Percentiles rank a stretch among this genome's conserved stretches.
phyloP scores from a whole-genome alignment of 2,113 vertebrate genomes.

The Ranitomeya imitator region DNA sequence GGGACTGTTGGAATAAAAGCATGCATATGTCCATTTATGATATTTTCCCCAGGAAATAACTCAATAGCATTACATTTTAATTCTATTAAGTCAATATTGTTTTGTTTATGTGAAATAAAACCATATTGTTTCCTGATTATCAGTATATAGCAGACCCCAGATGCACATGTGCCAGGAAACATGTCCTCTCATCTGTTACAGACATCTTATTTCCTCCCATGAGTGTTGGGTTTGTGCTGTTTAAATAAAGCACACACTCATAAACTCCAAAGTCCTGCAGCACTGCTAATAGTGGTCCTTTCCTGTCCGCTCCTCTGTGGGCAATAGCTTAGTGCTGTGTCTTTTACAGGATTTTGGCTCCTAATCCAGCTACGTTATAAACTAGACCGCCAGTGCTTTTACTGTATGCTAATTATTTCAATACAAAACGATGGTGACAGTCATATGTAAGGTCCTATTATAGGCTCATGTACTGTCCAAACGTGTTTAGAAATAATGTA shows the following conservation, averaged over 20 bases:
- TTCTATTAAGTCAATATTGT: constrained; percentile 28
- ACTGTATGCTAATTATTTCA: neutral
- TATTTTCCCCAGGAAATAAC: neutral
- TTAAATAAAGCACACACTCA: constrained; percentile 10
- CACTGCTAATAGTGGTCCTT: constrained; percentile 39
- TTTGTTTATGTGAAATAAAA: constrained; percentile 37
- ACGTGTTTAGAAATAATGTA: neutral
- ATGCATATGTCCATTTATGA: neutral
- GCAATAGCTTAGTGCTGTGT: neutral
- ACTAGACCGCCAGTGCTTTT: neutral
- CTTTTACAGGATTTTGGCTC: neutral
- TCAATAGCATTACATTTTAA: constrained; percentile 6
- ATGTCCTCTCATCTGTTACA: constrained; percentile 48
- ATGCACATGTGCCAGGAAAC: constrained; percentile 15
- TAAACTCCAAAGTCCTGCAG: constrained; percentile 37
- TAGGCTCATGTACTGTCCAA: neutral
- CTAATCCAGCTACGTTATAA: neutral
- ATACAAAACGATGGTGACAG: neutral
- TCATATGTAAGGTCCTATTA: neutral
- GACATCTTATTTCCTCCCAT: constrained; percentile 44
- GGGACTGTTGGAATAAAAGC: neutral
- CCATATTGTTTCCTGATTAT: constrained; percentile 43
- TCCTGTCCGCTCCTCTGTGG: constrained; percentile 39
- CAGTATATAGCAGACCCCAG: neutral
- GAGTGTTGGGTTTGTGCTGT: constrained; percentile 31